Evolutionary conservation across 2,888 invertebrate genomes (phyloP), one percentile per base, ranked within the genome.

Genomic region (Papilio gigon): DNA sequence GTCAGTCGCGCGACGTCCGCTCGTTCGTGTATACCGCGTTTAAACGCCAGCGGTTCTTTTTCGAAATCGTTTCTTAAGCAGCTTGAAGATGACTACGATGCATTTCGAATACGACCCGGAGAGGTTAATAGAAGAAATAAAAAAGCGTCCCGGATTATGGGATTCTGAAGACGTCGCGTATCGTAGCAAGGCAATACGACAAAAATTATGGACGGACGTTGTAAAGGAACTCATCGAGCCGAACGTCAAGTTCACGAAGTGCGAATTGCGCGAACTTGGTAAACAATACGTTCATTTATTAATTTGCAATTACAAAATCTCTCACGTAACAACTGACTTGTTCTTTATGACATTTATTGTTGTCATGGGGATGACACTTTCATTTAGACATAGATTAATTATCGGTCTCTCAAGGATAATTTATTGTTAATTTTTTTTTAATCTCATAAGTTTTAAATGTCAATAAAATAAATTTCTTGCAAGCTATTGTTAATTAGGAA

Each of bases 51-150:
- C 65, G 65, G 70, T 62, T 67, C 62, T 50, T 42, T 68, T 71
- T 64, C 40, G 69, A 67, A 67, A 47, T 67, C 71, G n/a, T 47
- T 53, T 30, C 30, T 0, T 17, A 17, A 25, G 4, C 9, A 17
- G 30, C 30, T 50, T 30, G 9, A 69, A 61, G 22, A 69, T 71
- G 58, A 69, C 53, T 0, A 76, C 72, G 11, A 88, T 90, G 85
- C 88, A 90, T 74, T 90, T 89, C 70, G 92, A 91, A 83, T 92
- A 89, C 75, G 91, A 91, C 64, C 90, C 91, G 0, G 90, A 90
- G 71, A 78, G 81, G 14, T 80, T 92, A 3, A 91, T 92, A 62
- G 84, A 87, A 37, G 90, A 89, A 74, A 85, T 92, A 35, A 84
- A 78, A 70, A 90, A 87, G 72, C 86, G 91, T 0, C 90, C 89